Conservation (phyloP, 1,140 invertebrate genomes). For the Potamilus streckersoni region DNA sequence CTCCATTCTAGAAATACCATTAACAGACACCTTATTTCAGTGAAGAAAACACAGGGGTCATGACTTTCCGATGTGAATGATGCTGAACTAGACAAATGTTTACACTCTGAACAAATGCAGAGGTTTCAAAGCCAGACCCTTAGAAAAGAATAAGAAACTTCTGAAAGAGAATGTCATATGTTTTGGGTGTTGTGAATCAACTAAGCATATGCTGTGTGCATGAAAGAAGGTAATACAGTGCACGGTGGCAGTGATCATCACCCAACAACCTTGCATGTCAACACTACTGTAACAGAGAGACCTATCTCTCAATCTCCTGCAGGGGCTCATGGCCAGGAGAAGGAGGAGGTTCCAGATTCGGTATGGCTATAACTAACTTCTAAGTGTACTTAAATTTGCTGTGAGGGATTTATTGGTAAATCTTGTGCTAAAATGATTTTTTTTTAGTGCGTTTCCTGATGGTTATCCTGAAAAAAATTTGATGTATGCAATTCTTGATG, state of each 20-base stretch:
- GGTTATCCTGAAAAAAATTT: not conserved
- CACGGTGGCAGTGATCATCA: slow-evolving; percentile 8
- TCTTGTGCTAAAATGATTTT: slow-evolving; percentile 17
- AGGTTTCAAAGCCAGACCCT: slow-evolving; percentile 21
- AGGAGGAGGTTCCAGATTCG: not conserved
- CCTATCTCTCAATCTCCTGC: not conserved
- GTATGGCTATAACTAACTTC: not conserved
- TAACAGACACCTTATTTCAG: not conserved
- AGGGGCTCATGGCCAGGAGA: slow-evolving; percentile 6
- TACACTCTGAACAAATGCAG: slow-evolving; percentile 25
- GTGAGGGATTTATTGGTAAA: not conserved
- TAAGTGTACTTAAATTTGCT: slow-evolving; percentile 7
- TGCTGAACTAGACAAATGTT: not conserved
- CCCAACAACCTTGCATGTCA: slow-evolving; percentile 9
- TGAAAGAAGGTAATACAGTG: slow-evolving; percentile 18
- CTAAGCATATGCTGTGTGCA: slow-evolving; percentile 12
- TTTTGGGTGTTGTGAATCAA: slow-evolving; percentile 28
- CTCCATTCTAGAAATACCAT: not conserved
- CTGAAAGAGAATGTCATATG: slow-evolving; percentile 28
- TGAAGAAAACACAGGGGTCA: not conserved
- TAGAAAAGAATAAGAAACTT: slow-evolving; percentile 20
- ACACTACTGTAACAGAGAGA: not conserved
- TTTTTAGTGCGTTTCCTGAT: not conserved
- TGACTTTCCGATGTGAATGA: not conserved
- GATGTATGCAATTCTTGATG: slow-evolving; percentile 19